Conservation (phyloP, 2,888 invertebrate species). For the Branchipolynoe longqiensis region DNA sequence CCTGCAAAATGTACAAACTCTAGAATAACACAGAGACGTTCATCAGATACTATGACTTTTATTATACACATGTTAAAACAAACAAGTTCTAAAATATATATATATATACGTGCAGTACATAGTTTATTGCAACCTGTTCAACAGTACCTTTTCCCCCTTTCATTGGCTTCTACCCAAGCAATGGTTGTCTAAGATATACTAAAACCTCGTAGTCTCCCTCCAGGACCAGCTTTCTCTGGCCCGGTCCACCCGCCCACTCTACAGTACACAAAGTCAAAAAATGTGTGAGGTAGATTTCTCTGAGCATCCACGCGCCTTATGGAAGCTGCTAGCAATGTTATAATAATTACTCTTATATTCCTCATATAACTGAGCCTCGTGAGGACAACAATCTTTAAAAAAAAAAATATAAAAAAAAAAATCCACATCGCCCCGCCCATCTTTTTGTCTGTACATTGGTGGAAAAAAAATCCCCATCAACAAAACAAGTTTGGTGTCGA, state of each 20-base stretch:
- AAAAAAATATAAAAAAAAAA: no score
- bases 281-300: slow-evolving; percentile 44
- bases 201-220: neutral
- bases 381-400: no score
- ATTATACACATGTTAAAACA: slow-evolving; percentile 55
- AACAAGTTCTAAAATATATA: slow-evolving; percentile 57
- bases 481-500: no score
- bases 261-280: slow-evolving; percentile 9
- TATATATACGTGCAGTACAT: slow-evolving; percentile 39
- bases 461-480: no score
- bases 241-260: neutral
- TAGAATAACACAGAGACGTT: no score
- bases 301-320: neutral
- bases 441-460: no score
- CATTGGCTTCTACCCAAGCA: slow-evolving; percentile 55
- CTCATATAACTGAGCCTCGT: no score
- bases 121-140: slow-evolving; percentile 51
- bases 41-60: slow-evolving; percentile 52
- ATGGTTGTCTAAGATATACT: slow-evolving; percentile 12
- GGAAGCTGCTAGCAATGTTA: neutral
- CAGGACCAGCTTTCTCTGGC: no score
- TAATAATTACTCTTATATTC: slow-evolving; percentile 22
- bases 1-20: no score
- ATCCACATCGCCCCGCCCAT: no score
- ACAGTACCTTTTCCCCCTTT: slow-evolving; percentile 42